These are phyloP conservation scores for Vultur gryphus DNA, from an alignment of 2,797 vertebrate species.

Conservation along the genomic window DNA sequence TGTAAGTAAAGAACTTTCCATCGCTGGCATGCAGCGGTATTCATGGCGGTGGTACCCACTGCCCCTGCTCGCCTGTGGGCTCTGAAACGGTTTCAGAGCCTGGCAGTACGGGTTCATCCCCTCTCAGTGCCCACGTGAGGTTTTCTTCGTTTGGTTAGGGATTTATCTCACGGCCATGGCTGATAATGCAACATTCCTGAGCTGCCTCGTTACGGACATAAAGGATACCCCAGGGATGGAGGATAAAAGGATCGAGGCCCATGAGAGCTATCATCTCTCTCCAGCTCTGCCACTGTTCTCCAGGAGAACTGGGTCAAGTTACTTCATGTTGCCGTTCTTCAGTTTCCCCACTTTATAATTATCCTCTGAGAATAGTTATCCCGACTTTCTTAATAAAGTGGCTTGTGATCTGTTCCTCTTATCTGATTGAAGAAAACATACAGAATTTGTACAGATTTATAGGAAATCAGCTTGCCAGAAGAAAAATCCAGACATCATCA, in stretches of 20 bases:
- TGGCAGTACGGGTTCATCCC: background rate
- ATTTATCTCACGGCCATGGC: background rate
- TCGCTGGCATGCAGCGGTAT: rapidly evolving
- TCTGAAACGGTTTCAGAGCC: background rate
- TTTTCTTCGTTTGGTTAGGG: background rate
- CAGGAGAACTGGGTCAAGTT: background rate
- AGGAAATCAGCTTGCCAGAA: background rate
- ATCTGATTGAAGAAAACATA: background rate
- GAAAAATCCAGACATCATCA: background rate
- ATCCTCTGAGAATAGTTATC: background rate
- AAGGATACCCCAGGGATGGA: background rate
- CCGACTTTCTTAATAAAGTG: background rate
- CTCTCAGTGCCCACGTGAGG: background rate
- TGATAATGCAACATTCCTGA: background rate
- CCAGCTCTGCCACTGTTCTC: background rate
- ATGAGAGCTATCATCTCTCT: background rate
- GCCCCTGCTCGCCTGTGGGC: background rate
- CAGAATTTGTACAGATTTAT: background rate
- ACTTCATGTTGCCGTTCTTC: background rate
- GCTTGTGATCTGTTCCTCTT: background rate
- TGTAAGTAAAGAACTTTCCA: background rate
- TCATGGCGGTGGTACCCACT: background rate
- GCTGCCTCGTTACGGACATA: background rate
- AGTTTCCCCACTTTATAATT: conserved; percentile 12
- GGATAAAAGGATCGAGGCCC: background rate